Conservation (phyloP, 2,113 vertebrate species). For the Upupa epops region DNA sequence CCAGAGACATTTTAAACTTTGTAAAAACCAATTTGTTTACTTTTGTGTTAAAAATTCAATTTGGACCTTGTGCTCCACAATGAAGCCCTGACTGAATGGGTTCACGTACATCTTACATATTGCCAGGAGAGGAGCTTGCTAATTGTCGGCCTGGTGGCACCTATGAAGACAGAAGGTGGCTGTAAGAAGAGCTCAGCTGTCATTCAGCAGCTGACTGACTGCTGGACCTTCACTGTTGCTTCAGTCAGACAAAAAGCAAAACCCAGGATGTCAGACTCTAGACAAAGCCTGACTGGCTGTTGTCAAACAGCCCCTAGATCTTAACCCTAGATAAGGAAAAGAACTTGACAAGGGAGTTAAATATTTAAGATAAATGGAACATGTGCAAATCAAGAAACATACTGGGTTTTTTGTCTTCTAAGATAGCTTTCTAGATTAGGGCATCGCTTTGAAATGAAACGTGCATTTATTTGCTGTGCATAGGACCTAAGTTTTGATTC, state of each 20-base stretch:
- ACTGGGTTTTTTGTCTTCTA: not conserved
- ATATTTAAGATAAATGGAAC: not conserved
- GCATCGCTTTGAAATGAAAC: not conserved
- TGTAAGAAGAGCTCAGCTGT: not conserved
- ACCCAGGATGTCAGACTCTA: too few species aligned
- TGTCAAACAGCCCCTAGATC: not conserved
- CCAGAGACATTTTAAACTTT: not conserved
- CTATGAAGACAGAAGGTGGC: fast-evolving
- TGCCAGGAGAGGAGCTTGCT: not conserved
- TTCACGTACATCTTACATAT: fast-evolving
- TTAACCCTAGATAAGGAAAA: not conserved
- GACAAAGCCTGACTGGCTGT: not conserved
- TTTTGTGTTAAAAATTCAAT: not conserved
- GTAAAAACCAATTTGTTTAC: not conserved
- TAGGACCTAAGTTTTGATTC: not conserved
- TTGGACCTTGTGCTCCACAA: not conserved
- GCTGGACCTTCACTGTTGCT: not conserved
- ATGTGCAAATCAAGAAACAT: not conserved
- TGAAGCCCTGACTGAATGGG: not conserved
- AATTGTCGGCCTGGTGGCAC: not conserved
- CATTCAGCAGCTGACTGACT: not conserved
- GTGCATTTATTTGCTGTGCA: not conserved
- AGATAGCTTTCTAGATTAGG: not conserved
- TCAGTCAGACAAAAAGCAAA: not conserved
- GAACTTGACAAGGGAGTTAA: not conserved